Evolutionary conservation across 53 echinoderm and acorn worm genomes (phyloP).

Genomic region (Luidia sarsii): DNA sequence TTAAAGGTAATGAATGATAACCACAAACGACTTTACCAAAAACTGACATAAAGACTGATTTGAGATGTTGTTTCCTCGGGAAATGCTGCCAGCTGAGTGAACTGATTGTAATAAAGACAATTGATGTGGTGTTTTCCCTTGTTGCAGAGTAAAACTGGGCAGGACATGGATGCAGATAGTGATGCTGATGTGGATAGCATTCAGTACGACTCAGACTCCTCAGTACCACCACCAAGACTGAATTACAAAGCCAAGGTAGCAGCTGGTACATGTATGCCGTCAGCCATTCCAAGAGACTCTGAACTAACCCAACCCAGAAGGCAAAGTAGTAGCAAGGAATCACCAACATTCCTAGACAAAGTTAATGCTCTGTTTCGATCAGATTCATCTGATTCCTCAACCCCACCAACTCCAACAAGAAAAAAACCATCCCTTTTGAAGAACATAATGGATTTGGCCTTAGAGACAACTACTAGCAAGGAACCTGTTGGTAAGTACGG

Average conservation of each 20-base stretch:
- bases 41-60: no score
- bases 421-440: constrained; percentile 77
- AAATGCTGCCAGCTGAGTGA: no score
- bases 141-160: constrained; percentile 18
- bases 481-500: constrained; percentile 52
- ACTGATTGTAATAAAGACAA: no score
- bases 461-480: constrained; percentile 64
- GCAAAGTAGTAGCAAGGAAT: constrained; percentile 35
- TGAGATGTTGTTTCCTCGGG: no score
- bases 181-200: constrained; percentile 87
- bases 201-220: constrained; percentile 80
- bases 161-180: constrained; percentile 63
- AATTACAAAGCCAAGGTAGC: constrained; percentile 12
- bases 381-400: constrained; percentile 87
- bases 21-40: no score
- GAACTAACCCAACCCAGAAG: constrained; percentile 16
- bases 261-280: not conserved
- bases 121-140: no score
- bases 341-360: constrained; percentile 89
- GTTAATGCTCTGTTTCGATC: constrained; percentile 91
- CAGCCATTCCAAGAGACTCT: not conserved
- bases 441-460: constrained; percentile 87
- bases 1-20: no score
- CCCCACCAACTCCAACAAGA: constrained; percentile 82
- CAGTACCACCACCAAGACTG: not conserved